phyloP scores from a whole-genome alignment of 2,113 vertebrate genomes.

The Parus major region DNA sequence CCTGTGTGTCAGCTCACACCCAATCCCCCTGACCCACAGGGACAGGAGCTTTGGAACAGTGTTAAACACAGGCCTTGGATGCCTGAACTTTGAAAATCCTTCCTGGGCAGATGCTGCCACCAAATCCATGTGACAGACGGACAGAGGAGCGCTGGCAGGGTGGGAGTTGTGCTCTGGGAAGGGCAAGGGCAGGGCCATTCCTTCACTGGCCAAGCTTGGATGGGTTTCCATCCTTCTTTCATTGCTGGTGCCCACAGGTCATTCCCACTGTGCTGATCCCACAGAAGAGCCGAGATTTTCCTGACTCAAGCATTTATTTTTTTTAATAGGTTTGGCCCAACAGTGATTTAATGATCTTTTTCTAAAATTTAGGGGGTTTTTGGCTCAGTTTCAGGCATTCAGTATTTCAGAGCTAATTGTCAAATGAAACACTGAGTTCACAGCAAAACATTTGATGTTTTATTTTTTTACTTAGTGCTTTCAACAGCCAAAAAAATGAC shows the following conservation, averaged over 20 bases:
- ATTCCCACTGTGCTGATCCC: neutral
- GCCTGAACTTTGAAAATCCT: neutral
- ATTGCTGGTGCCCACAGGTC: neutral
- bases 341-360: neutral
- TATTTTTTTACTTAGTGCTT: neutral
- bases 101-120: neutral
- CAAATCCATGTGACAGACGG: accelerated
- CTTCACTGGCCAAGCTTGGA: accelerated
- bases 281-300: neutral
- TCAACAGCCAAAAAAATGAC: neutral
- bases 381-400: neutral
- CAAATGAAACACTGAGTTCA: neutral
- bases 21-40: neutral
- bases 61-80: neutral
- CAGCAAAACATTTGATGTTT: neutral
- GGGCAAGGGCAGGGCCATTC: neutral
- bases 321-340: neutral
- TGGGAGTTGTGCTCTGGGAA: neutral
- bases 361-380: accelerated
- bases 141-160: neutral
- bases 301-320: neutral
- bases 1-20: neutral
- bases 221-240: neutral
- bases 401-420: neutral
- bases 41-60: neutral